Evolutionary conservation across 2,113 vertebrate species (phyloP).

Genomic region (Calidris pugnax): DNA sequence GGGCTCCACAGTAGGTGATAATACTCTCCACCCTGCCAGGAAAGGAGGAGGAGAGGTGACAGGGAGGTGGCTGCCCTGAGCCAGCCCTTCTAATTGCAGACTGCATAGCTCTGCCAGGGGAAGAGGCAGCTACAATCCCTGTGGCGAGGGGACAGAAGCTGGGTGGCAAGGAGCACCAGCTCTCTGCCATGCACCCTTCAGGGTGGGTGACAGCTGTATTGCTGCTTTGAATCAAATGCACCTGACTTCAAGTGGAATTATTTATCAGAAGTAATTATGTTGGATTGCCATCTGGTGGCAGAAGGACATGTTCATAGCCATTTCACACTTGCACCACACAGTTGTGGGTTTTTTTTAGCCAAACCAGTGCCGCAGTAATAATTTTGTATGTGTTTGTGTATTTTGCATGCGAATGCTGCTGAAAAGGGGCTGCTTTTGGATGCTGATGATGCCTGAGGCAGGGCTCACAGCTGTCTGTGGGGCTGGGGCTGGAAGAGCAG

Average conservation of each 20-base stretch:
- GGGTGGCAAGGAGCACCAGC: no score
- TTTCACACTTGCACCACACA: rapidly evolving
- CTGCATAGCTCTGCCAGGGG: not conserved
- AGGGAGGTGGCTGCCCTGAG: not conserved
- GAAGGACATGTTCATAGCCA: not conserved
- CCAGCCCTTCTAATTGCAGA: no score
- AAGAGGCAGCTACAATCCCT: not conserved
- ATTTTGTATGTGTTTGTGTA: not conserved
- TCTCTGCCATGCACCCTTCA: rapidly evolving
- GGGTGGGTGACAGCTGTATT: not conserved
- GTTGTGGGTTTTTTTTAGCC: not conserved
- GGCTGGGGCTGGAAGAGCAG: not conserved
- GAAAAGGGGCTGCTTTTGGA: not conserved
- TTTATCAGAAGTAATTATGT: not conserved
- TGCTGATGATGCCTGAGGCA: not conserved
- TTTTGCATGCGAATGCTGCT: not conserved
- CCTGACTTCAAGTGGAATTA: no score
- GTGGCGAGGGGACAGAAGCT: not conserved
- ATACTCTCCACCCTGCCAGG: not conserved
- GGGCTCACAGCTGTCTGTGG: not conserved
- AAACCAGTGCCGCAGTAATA: not conserved
- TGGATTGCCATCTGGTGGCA: slow-evolving; percentile 24
- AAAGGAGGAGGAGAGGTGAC: no score
- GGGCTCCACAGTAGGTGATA: no score
- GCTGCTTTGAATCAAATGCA: not conserved